Base-by-base conservation (phyloP, 1,140 invertebrate genomes). In the Ips typographus region DNA sequence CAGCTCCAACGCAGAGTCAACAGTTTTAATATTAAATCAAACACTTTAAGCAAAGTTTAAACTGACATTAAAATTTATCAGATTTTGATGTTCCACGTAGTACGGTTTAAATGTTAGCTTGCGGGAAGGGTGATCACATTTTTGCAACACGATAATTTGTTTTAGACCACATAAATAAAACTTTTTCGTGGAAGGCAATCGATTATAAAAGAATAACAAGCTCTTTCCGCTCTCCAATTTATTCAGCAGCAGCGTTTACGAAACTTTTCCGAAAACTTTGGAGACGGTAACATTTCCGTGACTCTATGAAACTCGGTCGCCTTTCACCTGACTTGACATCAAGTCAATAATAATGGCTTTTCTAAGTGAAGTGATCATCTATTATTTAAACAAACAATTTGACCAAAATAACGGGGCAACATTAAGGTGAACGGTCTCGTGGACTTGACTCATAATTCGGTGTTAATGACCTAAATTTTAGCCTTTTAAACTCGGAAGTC, bases 381-480 rank as follows among this genome's bases (percentile, higher is more conserved):
- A 58, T 58, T 58, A 58, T 58, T 58, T 41, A 58, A 7, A 41
- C 38, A 7, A 22, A 58, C 56, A 58, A 5, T 55, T 58, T 58
- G 40, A 6, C 56, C 2, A 58, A 58, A 39, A 58, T 58, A 58
- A 58, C 56, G 56, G 56, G 4, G n/a, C 56, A 8, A 6, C 6
- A 5, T n/a, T 22, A 38, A 58, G 38, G 56, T 58, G 39, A 40
- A 58, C 37, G 56, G 39, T 58, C 56, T 58, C 56, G 56, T 40
- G 56, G 56, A 58, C 56, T 58, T 58, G 38, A 58, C 40, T 58
- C 56, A 41, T 58, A 22, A 39, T 40, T 22, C 37, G 7, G 8
- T 58, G 56, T 58, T 58, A 58, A 58, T 58, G 56, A 58, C 56
- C 56, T 40, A 58, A 58, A 58, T 58, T 58, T 58, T 22, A 22